Evolutionary conservation across 2,888 invertebrate genomes (phyloP), one percentile per base, ranked within the genome.

Genomic region (Geotrupes spiniger): DNA sequence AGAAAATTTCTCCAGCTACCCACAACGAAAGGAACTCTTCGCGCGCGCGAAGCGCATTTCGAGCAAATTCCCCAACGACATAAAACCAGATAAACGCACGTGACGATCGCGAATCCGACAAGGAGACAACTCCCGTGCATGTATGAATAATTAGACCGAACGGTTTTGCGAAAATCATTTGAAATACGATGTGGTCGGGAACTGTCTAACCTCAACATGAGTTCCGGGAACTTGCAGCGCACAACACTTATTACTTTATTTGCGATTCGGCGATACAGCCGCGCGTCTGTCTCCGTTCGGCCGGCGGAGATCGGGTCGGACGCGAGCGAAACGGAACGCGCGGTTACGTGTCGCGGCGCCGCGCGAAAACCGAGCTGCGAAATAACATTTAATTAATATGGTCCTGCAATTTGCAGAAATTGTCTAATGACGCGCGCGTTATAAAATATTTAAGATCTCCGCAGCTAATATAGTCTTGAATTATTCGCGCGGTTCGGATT

Each of bases 141-240:
- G 49, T 49, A 54, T 54, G 54, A 54, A 54, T 54, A 60, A 60
- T 58, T 58, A 56, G 58, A 51, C 57, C 51, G 54, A 56, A 52
- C 40, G 26, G 12, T 55, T 55, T 48, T 51, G 52, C 45, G 58
- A 57, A 60, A 58, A 58, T 57, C 57, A 56, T 52, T 53, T 60
- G 60, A 60, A 60, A 60, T 60, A 60, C 60, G 58, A 57, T 54
- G 60, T 44, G 60, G 60, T 53, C 50, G 58, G 49, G 57, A 21
- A 54, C 58, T 54, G 56, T 52, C 53, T 53, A 57, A 58, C 60
- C 58, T 58, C 60, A 60, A 57, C 60, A 58, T 51, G 57, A 59
- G 56, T 56, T 57, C 54, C 50, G 55, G 57, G 52, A 56, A 60
- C 60, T 60, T 53, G 54, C 58, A 53, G 48, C 56, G 60, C 57